Conservation (phyloP, 2,888 invertebrate species). For the Ditylenchus weischeri region DNA sequence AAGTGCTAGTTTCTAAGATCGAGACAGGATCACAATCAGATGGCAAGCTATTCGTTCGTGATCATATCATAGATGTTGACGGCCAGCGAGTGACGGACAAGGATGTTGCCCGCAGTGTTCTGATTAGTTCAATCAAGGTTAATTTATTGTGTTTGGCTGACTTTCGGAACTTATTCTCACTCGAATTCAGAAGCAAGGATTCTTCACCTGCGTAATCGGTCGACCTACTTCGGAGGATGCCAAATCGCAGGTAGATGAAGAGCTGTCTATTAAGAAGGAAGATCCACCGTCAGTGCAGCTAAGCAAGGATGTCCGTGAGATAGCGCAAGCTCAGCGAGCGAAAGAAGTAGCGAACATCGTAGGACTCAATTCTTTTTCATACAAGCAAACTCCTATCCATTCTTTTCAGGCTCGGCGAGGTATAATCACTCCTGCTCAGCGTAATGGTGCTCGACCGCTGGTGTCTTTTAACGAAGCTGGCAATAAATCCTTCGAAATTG, state of each 20-base stretch:
- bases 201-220: constrained; percentile 33
- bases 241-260: constrained; percentile 32
- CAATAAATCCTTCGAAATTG: too few relatives aligned
- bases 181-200: constrained; percentile 20
- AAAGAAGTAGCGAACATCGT: too few relatives aligned
- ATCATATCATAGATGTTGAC: constrained; percentile 41
- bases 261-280: constrained; percentile 27
- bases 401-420: too few relatives aligned
- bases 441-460: too few relatives aligned
- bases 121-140: constrained; percentile 33
- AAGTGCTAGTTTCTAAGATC: constrained; percentile 46
- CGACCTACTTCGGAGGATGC: constrained; percentile 37
- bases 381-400: too few relatives aligned
- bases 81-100: constrained; percentile 39
- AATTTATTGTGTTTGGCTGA: neutral
- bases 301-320: constrained; percentile 37
- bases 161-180: neutral
- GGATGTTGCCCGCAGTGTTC: constrained; percentile 38
- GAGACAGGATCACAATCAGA: constrained; percentile 43
- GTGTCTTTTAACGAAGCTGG: too few relatives aligned
- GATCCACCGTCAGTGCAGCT: constrained; percentile 37
- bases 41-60: constrained; percentile 32
- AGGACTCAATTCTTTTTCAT: too few relatives aligned
- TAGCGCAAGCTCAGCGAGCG: constrained; percentile 23
- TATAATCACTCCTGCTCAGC: too few relatives aligned